phyloP scores from a whole-genome alignment of 2,888 invertebrate species.

The Polydrusus pterygomalis region DNA sequence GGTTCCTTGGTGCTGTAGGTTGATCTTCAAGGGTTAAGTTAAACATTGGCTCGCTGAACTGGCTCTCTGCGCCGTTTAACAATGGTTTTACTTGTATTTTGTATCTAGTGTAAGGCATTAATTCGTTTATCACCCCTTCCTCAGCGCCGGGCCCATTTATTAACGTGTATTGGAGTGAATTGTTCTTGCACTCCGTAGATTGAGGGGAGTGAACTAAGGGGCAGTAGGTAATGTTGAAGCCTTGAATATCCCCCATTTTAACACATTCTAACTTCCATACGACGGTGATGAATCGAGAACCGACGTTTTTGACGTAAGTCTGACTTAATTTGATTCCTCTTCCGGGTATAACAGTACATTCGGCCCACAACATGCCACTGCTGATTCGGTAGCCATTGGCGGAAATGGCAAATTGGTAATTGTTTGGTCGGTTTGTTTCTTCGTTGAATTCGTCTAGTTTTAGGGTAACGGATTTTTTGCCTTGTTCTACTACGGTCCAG shows the following conservation, averaged over 20 bases:
- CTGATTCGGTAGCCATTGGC: constrained; percentile 81
- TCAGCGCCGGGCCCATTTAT: constrained; percentile 73
- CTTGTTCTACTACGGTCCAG: constrained; percentile 74
- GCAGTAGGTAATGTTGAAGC: constrained; percentile 86
- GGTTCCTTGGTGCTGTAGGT: constrained; percentile 76
- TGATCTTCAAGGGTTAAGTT: constrained; percentile 83
- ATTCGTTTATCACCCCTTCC: constrained; percentile 76
- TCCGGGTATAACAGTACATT: constrained; percentile 79
- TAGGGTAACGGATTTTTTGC: constrained; percentile 29
- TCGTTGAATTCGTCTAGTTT: constrained; percentile 26
- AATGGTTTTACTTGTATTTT: constrained; percentile 81
- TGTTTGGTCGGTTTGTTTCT: constrained; percentile 72
- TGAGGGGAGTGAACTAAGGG: constrained; percentile 74
- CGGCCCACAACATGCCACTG: constrained; percentile 91
- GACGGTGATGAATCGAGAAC: constrained; percentile 76
- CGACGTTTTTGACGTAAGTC: constrained; percentile 74
- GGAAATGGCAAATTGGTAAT: constrained; percentile 87
- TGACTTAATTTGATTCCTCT: constrained; percentile 75
- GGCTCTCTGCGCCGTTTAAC: constrained; percentile 72
- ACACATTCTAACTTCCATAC: constrained; percentile 87
- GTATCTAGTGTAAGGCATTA: constrained; percentile 86
- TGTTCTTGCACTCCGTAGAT: constrained; percentile 74
- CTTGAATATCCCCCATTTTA: constrained; percentile 81
- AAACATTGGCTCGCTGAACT: constrained; percentile 76
- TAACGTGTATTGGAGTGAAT: constrained; percentile 68